Base-by-base conservation (phyloP, 2,888 invertebrate genomes). In the Idaea aversata region DNA sequence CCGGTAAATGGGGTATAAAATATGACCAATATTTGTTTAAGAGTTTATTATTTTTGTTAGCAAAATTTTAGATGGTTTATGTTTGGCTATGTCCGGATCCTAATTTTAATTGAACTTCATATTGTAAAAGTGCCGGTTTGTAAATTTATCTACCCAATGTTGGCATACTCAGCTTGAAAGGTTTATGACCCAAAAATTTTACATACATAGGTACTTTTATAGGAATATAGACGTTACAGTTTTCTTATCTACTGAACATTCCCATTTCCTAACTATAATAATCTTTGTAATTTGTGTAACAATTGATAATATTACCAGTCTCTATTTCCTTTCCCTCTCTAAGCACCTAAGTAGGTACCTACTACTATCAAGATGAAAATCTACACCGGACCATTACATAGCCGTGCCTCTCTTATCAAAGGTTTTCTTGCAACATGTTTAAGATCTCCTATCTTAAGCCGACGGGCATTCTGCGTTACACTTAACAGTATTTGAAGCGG, bases 1-100 rank as follows among this genome's bases (percentile, higher is more conserved):
- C 61, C 63, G 75, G 75, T 72, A 78, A 78, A 79, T 78, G 74
- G 74, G 61, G 75, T 77, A 76, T 79, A 78, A 81, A 79, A 78
- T 79, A 75, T 76, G 74, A 67, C 63, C 70, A 71, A 76, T 77
- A 77, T 81, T 81, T 80, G 75, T 77, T 80, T 74, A 75, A 62
- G 58, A 58, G 63, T 65, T 59, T 34, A 66, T 63, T 65, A 59
- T 67, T 62, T 63, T 62, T 47, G 47, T 47, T 47, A 10, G 47
- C 47, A 47, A 47, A 47, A 34, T 62, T 59, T 63, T 63, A 63
- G 59, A n/a, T 36, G 63, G 59, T 63, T 59, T 63, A 59, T 59
- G 61, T 34, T 57, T 47, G 47, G 47, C 47, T 47, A 47, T 47
- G 47, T 13, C 47, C 13, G 47, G 47, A 13, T 47, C 47, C 47